Base-by-base conservation (phyloP, 2,113 vertebrate species). In the Columba janthina region DNA sequence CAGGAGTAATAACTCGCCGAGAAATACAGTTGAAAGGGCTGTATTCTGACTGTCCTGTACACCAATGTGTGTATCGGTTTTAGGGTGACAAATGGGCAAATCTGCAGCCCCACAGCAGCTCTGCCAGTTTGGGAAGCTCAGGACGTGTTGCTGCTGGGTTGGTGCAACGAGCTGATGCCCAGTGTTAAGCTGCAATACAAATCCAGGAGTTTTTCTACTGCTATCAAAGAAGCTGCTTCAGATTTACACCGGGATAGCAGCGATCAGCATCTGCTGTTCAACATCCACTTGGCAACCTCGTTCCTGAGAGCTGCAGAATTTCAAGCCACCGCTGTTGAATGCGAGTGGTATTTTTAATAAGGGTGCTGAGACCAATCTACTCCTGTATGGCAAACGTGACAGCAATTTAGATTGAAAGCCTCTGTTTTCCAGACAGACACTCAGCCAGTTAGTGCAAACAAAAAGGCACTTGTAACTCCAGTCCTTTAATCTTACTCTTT, bases 401-500 rank as follows among this genome's bases (percentile, higher is more conserved):
- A 53, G 95, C 92, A 91, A 94, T 94, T 93, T 12, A 38, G 92
- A 95, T 93, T 8, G 82, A 91, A 94, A 93, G 82, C 40, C 42
- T 82, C 66, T 89, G 85, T 86, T 97, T 95, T 91, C 42, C 88
- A 94, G 90, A 38, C 87, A 90, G 91, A 94, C 85, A 67, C 91
- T 96, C 91, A 80, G 85, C 42, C 91, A 67, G 95, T 96, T 80
- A 94, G 92, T 56, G 85, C 96, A 95, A 96, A 96, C 94, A 96
- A 95, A 96, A 94, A 96, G 85, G 89, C 94, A 94, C 96, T 97
- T 96, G 89, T 95, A 96, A 53, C 93, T 96, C 75, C 85, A 67
- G 82, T 94, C 90, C 94, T 97, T 95, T 95, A 85, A 96, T 96
- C 92, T 95, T 36, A 60, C 82, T 94, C 89, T 77, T 93, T 96